These are phyloP conservation scores for Helogale parvula DNA, from an alignment of 2,113 vertebrate species.

Conservation along the genomic window DNA sequence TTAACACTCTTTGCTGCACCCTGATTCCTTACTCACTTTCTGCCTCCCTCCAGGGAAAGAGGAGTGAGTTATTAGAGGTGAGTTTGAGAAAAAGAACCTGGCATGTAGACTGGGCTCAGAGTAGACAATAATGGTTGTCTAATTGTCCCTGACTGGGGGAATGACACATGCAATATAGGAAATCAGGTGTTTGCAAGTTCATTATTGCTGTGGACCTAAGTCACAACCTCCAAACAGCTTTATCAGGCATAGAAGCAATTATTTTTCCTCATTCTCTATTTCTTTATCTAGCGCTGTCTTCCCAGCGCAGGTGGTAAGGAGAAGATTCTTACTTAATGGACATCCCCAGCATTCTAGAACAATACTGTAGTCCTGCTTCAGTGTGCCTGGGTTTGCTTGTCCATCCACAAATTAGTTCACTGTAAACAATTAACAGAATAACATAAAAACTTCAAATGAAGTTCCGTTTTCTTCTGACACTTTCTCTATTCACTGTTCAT, in stretches of 20 bases:
- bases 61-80: neutral
- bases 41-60: neutral
- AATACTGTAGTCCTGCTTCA: neutral
- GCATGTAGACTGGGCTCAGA: neutral
- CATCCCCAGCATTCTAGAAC: neutral
- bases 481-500: conserved; percentile 27
- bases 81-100: neutral
- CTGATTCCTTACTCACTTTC: neutral
- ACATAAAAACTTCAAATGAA: neutral
- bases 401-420: neutral
- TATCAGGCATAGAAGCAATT: neutral
- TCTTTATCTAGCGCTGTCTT: neutral
- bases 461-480: neutral
- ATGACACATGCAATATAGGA: neutral
- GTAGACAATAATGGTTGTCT: neutral
- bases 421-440: conserved; percentile 27
- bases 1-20: neutral
- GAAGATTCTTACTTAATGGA: neutral
- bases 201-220: neutral
- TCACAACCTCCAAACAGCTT: conserved; percentile 10
- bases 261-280: conserved; percentile 2
- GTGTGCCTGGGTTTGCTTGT: neutral
- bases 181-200: neutral
- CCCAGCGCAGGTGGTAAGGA: neutral
- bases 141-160: neutral